phyloP scores from a whole-genome alignment of 1,140 invertebrate genomes.

The Dendroctonus ponderosae region DNA sequence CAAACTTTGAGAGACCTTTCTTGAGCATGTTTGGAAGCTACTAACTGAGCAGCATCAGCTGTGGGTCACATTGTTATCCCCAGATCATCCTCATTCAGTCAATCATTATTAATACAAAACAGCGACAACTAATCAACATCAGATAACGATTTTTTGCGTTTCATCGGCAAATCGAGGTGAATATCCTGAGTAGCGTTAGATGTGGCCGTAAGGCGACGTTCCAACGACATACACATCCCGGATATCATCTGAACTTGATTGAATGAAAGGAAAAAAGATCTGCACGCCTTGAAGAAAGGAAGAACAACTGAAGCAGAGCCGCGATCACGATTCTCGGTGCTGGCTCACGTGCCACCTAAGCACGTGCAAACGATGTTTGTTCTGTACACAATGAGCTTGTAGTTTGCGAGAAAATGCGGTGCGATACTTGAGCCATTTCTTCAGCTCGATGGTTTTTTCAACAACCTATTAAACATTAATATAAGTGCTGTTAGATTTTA shows the following conservation, averaged over 20 bases:
- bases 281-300: conserved; percentile 20
- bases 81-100: too few relatives aligned
- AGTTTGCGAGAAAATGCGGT: conserved; percentile 6
- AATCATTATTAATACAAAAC: too few relatives aligned
- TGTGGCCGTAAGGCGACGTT: not conserved
- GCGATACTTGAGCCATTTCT: not conserved
- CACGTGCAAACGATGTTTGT: conserved; percentile 24
- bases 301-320: conserved; percentile 25
- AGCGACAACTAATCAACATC: too few relatives aligned
- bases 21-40: too few relatives aligned
- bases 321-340: conserved; percentile 22
- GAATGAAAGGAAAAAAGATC: conserved; percentile 26
- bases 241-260: conserved; percentile 22
- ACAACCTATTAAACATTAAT: too few relatives aligned
- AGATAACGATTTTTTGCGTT: too few relatives aligned
- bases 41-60: too few relatives aligned
- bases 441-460: too few relatives aligned
- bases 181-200: conserved; percentile 5
- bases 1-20: too few relatives aligned
- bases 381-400: conserved; percentile 15
- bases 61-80: too few relatives aligned
- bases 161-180: not conserved
- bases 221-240: conserved; percentile 22
- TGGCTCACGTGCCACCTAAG: conserved; percentile 22
- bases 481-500: too few relatives aligned